Conservation (phyloP, 1,140 invertebrate genomes). For the Panagrolaimus sp. region DNA sequence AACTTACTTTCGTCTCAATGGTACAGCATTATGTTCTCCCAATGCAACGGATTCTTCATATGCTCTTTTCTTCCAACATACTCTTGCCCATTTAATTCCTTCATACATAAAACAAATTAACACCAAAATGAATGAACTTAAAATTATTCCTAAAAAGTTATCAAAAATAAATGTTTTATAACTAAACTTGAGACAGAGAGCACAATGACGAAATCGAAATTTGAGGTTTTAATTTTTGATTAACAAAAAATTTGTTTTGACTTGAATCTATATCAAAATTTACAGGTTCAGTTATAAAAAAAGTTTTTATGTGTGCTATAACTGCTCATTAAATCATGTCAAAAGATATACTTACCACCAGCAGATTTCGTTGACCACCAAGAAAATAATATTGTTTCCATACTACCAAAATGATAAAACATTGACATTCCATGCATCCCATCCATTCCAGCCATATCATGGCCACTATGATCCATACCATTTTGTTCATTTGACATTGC, state of each 20-base stretch:
- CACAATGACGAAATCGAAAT: conserved; percentile 9
- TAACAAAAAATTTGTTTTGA: no score
- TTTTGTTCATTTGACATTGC: neutral
- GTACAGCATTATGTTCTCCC: neutral
- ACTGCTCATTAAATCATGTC: no score
- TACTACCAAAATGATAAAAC: conserved; percentile 53
- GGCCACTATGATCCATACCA: conserved; percentile 1
- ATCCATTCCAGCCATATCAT: neutral
- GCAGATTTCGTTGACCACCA: conserved; percentile 42
- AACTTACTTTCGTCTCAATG: neutral
- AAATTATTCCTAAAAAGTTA: conserved; percentile 38
- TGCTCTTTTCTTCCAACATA: neutral
- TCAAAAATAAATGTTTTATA: neutral
- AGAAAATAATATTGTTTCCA: conserved; percentile 50
- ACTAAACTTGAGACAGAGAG: neutral
- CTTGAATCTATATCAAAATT: no score
- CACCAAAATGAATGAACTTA: conserved; percentile 17
- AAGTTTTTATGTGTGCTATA: no score
- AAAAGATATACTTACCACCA: no score
- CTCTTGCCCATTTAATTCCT: neutral
- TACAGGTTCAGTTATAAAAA: no score
- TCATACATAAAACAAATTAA: neutral
- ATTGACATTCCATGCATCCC: conserved; percentile 30
- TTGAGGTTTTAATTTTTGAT: no score
- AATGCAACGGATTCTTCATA: neutral